Percentiles rank a stretch among this genome's conserved stretches.
phyloP scores from a whole-genome alignment of 2,888 invertebrate species.

The Tachina lurida region DNA sequence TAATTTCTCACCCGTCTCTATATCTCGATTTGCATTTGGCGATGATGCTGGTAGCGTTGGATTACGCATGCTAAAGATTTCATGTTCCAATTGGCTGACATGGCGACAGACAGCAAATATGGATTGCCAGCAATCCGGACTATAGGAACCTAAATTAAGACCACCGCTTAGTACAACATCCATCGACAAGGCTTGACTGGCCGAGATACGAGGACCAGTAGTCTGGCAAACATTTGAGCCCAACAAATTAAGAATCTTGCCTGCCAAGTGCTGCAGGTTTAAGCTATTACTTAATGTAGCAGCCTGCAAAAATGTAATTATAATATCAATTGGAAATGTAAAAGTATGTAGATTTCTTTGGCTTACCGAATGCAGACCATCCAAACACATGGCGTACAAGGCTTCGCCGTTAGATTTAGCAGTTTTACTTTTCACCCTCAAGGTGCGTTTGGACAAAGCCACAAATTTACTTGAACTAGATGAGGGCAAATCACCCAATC shows the following conservation, averaged over 20 bases:
- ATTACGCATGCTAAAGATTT: constrained; percentile 91
- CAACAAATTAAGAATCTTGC: constrained; percentile 92
- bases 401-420: constrained; percentile 88
- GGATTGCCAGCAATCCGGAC: constrained; percentile 97
- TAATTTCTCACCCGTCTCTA: constrained; percentile 81
- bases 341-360: background rate
- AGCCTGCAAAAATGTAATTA: constrained; percentile 84
- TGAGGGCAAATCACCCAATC: constrained; percentile 85
- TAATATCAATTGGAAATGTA: background rate
- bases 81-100: constrained; percentile 95
- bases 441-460: constrained; percentile 84
- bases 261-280: constrained; percentile 94
- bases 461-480: constrained; percentile 85
- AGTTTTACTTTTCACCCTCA: constrained; percentile 81
- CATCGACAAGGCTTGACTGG: constrained; percentile 95
- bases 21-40: constrained; percentile 79
- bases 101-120: constrained; percentile 97
- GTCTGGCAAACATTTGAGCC: constrained; percentile 95
- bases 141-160: constrained; percentile 95
- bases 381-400: constrained; percentile 92
- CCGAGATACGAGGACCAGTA: constrained; percentile 89
- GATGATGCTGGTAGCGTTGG: constrained; percentile 80
- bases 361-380: constrained; percentile 92
- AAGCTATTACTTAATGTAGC: constrained; percentile 94
- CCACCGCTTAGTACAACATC: constrained; percentile 95